Percentiles rank a stretch among this genome's conserved stretches.
These are phyloP conservation scores for Mionectes olivaceus DNA, from an alignment of 2,797 vertebrate genomes.

Conservation along the genomic window DNA sequence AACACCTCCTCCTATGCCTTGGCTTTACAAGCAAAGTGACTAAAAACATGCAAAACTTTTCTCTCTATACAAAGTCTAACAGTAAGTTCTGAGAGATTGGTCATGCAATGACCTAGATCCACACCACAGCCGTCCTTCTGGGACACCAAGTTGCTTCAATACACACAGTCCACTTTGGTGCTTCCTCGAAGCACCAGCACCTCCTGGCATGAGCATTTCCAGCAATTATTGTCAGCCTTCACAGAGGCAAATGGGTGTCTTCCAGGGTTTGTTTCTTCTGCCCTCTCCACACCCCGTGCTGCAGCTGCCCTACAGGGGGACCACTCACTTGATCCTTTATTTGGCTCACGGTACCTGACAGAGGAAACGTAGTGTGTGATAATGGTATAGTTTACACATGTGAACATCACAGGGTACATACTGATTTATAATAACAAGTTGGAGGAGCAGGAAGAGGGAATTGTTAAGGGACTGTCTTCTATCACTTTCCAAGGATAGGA, in stretches of 20 bases:
- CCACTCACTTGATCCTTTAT: background rate
- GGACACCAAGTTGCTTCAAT: background rate
- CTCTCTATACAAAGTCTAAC: background rate
- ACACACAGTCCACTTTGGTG: background rate
- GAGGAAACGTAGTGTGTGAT: background rate
- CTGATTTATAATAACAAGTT: conserved; percentile 61
- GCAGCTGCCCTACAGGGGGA: background rate
- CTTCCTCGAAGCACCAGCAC: background rate
- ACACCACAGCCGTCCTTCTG: background rate
- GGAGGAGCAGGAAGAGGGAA: conserved; percentile 34
- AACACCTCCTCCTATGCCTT: background rate
- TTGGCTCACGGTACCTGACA: background rate
- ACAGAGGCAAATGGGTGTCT: background rate
- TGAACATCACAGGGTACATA: conserved; percentile 22
- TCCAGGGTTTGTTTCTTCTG: background rate
- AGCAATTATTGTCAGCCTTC: background rate
- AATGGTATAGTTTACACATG: conserved; percentile 43
- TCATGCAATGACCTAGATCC: background rate
- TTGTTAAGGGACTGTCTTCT: conserved; percentile 56
- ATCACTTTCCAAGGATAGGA: conserved; percentile 63
- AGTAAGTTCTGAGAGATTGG: background rate
- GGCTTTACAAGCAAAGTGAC: background rate
- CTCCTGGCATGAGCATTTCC: background rate
- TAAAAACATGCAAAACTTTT: background rate
- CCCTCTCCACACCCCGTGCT: background rate